Evolutionary conservation across 2,888 invertebrate genomes (phyloP).

Genomic region (Coelinius sp.): DNA sequence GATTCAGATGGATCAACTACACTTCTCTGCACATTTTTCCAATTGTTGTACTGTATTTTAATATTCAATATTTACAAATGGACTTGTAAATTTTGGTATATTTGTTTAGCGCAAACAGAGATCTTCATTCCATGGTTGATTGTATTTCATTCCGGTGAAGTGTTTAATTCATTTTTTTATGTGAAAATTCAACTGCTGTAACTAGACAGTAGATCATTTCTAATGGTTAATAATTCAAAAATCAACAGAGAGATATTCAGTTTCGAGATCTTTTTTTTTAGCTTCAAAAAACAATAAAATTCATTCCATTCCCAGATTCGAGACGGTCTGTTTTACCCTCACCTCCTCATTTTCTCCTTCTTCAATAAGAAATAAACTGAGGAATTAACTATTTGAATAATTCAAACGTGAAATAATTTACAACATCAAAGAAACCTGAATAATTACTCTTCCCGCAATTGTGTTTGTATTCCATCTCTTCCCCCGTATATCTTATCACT

Average conservation of each 20-base stretch:
- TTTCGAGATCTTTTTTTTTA: no score
- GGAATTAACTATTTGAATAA: no score
- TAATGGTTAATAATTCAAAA: neutral
- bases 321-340: no score
- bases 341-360: no score
- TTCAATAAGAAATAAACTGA: no score
- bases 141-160: neutral
- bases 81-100: neutral
- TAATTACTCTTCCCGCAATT: neutral
- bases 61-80: constrained; percentile 3
- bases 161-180: neutral
- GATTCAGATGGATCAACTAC: neutral
- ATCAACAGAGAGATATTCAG: no score
- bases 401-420: neutral
- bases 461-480: neutral
- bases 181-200: neutral
- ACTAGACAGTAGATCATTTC: neutral
- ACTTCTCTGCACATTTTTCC: neutral
- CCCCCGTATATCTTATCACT: neutral
- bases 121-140: neutral
- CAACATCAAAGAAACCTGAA: neutral
- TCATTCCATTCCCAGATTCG: no score
- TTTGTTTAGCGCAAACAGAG: neutral
- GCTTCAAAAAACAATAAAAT: no score
- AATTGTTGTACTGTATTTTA: neutral